phyloP scores from a whole-genome alignment of 2,888 invertebrate genomes.

The Brenthis daphne region DNA sequence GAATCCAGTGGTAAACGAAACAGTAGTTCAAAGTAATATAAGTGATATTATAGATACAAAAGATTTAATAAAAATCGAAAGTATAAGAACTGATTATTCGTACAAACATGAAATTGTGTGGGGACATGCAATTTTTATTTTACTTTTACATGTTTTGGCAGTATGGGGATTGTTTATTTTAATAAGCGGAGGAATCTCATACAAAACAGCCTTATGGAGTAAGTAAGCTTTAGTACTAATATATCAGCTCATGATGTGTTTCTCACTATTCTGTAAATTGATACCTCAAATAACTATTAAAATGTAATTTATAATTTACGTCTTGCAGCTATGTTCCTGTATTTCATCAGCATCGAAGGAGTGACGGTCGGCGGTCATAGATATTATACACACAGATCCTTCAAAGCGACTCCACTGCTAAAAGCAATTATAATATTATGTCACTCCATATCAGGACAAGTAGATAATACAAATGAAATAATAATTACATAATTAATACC shows the following conservation, averaged over 20 bases:
- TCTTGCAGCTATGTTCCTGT: slow-evolving; percentile 13
- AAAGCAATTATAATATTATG: slow-evolving; percentile 83
- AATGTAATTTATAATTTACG: no score
- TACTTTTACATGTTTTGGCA: slow-evolving; percentile 78
- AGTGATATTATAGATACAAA: no score
- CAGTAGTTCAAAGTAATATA: no score
- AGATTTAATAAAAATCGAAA: no score
- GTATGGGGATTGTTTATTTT: slow-evolving; percentile 68
- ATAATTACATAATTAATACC: no score
- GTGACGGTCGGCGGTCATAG: slow-evolving; percentile 92
- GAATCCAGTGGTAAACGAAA: no score
- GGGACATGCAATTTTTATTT: slow-evolving; percentile 83
- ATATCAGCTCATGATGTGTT: no score
- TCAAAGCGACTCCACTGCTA: slow-evolving; percentile 87
- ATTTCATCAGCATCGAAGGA: slow-evolving; percentile 72
- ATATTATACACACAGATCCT: slow-evolving; percentile 89
- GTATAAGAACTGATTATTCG: slow-evolving; percentile 58
- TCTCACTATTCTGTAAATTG: no score
- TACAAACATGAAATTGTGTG: slow-evolving; percentile 82
- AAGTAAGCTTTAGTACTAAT: slow-evolving; percentile 42
- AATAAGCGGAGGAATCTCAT: slow-evolving; percentile 48
- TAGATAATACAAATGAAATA: slow-evolving; percentile 51
- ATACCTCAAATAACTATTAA: no score
- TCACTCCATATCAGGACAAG: slow-evolving; percentile 90
- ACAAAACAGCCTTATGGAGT: slow-evolving; percentile 55